Evolutionary conservation across 2,888 invertebrate species (phyloP).

Genomic region (Alentia gelatinosa): DNA sequence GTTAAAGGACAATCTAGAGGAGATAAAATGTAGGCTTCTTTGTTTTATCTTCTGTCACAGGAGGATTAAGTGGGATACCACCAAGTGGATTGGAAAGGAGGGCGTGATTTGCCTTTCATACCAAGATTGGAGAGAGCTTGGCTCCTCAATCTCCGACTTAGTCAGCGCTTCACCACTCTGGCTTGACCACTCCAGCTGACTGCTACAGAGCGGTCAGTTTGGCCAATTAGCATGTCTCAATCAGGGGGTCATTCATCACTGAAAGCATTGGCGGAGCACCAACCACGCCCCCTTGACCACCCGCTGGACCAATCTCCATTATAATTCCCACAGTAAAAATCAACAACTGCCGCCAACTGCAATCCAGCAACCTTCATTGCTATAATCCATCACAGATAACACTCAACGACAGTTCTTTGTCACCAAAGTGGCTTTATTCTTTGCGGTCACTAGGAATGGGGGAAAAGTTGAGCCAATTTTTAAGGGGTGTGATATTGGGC

Average conservation of each 20-base stretch:
- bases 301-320: neutral
- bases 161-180: neutral
- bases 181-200: neutral
- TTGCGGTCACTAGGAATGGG: neutral
- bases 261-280: neutral
- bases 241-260: constrained; percentile 50
- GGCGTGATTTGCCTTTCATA: neutral
- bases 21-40: neutral
- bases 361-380: neutral
- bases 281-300: constrained; percentile 48
- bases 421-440: neutral
- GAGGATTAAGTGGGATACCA: neutral
- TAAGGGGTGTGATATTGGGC: neutral
- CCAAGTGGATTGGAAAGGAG: neutral
- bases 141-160: neutral
- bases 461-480: neutral
- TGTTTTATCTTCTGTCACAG: neutral
- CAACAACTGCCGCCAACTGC: neutral
- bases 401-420: neutral
- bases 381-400: neutral
- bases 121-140: neutral
- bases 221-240: constrained; percentile 41
- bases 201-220: neutral
- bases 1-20: neutral
- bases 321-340: neutral